Evolutionary conservation across 2,113 vertebrate species (phyloP), one percentile per base, ranked within the genome.

Genomic region (Strix aluco): DNA sequence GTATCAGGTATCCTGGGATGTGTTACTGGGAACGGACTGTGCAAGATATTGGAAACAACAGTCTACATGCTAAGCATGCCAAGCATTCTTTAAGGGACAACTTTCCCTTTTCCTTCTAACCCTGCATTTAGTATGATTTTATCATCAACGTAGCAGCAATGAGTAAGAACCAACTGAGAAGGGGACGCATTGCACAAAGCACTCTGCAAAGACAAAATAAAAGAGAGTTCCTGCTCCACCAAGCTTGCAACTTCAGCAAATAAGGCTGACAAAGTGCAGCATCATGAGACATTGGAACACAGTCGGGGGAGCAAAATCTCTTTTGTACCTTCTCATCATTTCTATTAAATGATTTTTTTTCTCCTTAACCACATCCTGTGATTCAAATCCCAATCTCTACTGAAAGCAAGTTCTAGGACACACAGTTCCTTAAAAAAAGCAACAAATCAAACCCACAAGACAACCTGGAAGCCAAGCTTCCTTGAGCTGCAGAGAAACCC

Each of bases 361-460:
- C 74, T 81, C 72, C 47, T 91, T 92, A 95, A 63, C 95, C 75
- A 65, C 83, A 86, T 92, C 84, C 82, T 92, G 80, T 83, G 94
- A 89, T 65, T 95, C 87, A 88, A 77, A 95, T 78, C 88, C 51
- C 88, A 81, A 1, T 18, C 78, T 92, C 88, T 65, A 85, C 46
- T 11, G 78, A 62, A 62, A 93, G 58, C 19, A 54, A 91, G 87
- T 87, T 79, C 82, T 63, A 93, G 86, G 81, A 75, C 54, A 85
- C 44, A 38, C 36, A 59, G 91, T 63, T 94, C 74, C 80, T 78
- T 92, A 57, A 78, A 92, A 80, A 94, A 36, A 26, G 80, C 61
- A 81, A 70, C 89, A 94, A 92, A 95, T 91, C 78, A 91, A 87
- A 90, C n/a, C 61, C 74, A 59, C 40, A 73, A 92, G 87, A 88